These are phyloP conservation scores for Macrosiphum euphorbiae DNA, from an alignment of 2,888 invertebrate genomes.

Conservation along the genomic window DNA sequence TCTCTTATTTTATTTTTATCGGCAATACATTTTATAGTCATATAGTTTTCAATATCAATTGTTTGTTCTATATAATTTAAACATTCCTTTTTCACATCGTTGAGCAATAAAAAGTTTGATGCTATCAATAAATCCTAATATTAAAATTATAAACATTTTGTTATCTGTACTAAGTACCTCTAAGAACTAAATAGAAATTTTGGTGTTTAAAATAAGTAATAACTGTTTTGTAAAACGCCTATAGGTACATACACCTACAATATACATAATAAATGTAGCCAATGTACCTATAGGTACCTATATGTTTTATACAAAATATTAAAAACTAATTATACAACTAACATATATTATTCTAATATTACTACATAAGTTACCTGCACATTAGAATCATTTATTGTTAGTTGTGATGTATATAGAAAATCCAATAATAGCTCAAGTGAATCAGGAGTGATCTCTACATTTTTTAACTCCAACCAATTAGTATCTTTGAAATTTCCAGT, in stretches of 20 bases:
- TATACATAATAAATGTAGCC: too few species aligned
- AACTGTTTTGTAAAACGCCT: too few species aligned
- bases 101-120: neutral
- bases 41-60: neutral
- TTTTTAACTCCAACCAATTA: neutral
- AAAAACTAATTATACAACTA: neutral
- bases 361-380: neutral
- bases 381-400: constrained; percentile 8
- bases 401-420: neutral
- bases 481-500: neutral
- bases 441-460: neutral
- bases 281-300: too few species aligned
- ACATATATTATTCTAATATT: neutral
- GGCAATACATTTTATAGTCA: neutral
- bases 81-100: neutral
- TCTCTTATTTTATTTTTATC: neutral
- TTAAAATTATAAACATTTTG: neutral
- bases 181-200: too few species aligned
- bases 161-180: too few species aligned
- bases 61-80: neutral
- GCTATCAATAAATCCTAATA: neutral
- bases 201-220: too few species aligned
- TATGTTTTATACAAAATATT: too few species aligned
- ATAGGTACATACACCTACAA: too few species aligned
- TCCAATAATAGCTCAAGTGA: neutral